Conservation (phyloP, 1,140 invertebrate species). For the Platorchestia sp. region DNA sequence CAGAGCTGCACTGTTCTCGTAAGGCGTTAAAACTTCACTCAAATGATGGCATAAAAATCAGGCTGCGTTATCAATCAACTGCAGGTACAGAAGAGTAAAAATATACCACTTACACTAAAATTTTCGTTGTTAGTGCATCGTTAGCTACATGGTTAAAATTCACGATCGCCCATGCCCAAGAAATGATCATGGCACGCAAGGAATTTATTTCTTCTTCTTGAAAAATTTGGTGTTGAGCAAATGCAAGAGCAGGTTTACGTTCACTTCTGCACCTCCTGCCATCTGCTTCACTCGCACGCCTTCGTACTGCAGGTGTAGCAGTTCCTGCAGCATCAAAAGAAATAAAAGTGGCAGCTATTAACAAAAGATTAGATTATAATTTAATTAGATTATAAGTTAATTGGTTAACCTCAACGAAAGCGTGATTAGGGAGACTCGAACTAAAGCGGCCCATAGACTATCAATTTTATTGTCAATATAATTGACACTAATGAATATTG, state of each 20-base stretch:
- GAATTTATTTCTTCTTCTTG: constrained; percentile 73
- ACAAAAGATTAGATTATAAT: too few species aligned
- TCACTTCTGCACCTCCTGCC: constrained; percentile 84
- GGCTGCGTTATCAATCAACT: too few species aligned
- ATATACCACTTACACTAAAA: background rate
- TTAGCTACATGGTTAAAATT: background rate
- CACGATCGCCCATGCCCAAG: too few species aligned
- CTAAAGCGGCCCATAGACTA: too few species aligned
- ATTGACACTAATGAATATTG: too few species aligned
- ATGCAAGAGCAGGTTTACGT: constrained; percentile 83
- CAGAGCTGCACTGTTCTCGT: too few species aligned
- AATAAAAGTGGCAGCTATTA: too few species aligned
- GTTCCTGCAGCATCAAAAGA: constrained; percentile 74
- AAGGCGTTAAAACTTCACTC: background rate
- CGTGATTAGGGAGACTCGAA: too few species aligned
- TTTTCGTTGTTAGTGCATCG: background rate
- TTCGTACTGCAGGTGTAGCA: constrained; percentile 85
- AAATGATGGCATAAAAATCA: background rate
- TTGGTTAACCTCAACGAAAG: too few species aligned
- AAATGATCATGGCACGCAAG: background rate
- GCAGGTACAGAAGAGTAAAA: background rate
- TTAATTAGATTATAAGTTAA: too few species aligned
- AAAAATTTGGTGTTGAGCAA: constrained; percentile 86
- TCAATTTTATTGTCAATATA: too few species aligned
- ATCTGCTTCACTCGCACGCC: constrained; percentile 84